Base-by-base conservation (phyloP, 53 echinoderm and acorn worm species). In the Mesocentrotus franciscanus region DNA sequence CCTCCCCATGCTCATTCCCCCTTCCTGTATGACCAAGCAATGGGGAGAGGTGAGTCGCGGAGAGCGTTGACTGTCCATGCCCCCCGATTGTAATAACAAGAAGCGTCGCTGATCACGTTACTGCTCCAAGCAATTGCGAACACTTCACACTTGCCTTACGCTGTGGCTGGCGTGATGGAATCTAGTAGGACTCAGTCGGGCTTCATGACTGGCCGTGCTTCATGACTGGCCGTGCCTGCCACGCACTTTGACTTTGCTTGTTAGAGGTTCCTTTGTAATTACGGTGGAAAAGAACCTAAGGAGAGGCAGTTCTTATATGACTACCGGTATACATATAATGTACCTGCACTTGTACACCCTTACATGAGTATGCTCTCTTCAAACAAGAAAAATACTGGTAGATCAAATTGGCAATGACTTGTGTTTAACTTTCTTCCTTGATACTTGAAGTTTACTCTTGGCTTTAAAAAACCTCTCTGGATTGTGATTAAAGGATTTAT, bases 71-170 rank as follows among this genome's bases (percentile, higher is more conserved):
- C 87, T 87, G 87, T 22, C 87, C 59, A 9, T 87, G 87, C 87
- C 87, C 87, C 87, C 56, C 13, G 87, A 87, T 87, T 58, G 87
- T 87, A 87, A 87, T 87, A 87, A 87, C 87, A 87, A 56, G 87
- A 87, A 87, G 59, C 58, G 57, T 87, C 87, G 11, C 87, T 58
- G 56, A 87, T 87, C 87, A 87, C 87, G 87, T 87, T 87, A 87
- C 87, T 58, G n/a, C 87, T 87, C 57, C 58, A 9, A 87, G 87
- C 87, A 29, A 56, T 87, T 87, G 58, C 58, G 87, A 55, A 29
- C 87, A 87, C 87, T 87, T 87, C 87, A 87, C 87, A 58, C 87
- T 87, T 87, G 56, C 59, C 87, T 87, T 22, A 87, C 87, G 58
- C 87, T 29, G 1, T 87, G 58, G n/a, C 56, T 56, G 58, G 24